Evolutionary conservation across 2,888 invertebrate species (phyloP), one percentile per base, ranked within the genome.

Genomic region (Apamea crenata): DNA sequence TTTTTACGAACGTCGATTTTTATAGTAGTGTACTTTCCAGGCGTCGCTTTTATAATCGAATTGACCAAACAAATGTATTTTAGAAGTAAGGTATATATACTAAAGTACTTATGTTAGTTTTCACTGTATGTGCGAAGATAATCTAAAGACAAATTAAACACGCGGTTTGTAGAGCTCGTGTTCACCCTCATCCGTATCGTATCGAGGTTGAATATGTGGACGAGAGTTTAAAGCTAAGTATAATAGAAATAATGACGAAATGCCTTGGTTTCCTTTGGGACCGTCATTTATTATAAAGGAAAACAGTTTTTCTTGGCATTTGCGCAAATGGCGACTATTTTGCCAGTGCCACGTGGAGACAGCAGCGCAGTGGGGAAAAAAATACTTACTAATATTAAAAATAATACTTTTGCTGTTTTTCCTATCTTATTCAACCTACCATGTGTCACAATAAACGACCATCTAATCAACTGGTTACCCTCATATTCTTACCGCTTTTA

Each of bases 401-500:
- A 25, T 29, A 44, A 3, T 16, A 70, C 29, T 16, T 50, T 50
- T 18, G 2, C 21, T 21, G 14, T 7, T 44, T 47, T 47, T 32
- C 7, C 47, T 0, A 14, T 6, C 18, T 50, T 16, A 16, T 5
- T 36, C n/a, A 40, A 40, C 1, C 2, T 14, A 36, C 47, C 32
- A 14, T 16, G 4, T 32, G 44, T 32, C 14, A 50, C 40, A 71
- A 32, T 50, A 56, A 47, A 59, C 10, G 2, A n/a, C n/a, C 36
- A 36, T 61, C 3, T 16, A 40, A 65, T 50, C 7, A 66, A 18
- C 50, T 67, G 7, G 47, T 59, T 66, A 59, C 10, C 47, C 29
- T 72, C 40, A 66, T 21, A 77, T 70, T 70, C 72, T 50, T 61
- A 25, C 63, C 47, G 36, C 61, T 70, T 65, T n/a, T 70, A 69